Evolutionary conservation across 1,140 invertebrate genomes (phyloP).

Genomic region (Drosophila equinoxialis): DNA sequence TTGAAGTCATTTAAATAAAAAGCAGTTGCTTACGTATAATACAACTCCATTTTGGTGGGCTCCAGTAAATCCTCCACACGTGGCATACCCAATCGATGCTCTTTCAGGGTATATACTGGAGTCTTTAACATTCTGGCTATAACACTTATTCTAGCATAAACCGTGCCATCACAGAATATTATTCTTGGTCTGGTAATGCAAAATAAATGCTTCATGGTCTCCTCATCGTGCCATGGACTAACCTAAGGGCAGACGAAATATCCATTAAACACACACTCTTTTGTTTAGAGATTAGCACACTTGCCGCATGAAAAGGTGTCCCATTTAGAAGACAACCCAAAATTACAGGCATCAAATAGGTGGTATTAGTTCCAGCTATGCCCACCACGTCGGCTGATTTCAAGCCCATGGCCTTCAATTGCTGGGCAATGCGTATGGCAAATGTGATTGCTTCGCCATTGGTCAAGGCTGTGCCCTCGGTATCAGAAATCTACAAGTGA

Average conservation of each 20-base stretch:
- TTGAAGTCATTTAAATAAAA: not conserved
- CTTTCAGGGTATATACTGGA: conserved; percentile 70
- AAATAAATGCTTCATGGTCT: conserved; percentile 75
- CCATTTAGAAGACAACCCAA: conserved; percentile 76
- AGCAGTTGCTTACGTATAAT: conserved; percentile 60
- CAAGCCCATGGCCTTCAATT: conserved; percentile 61
- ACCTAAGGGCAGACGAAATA: not conserved
- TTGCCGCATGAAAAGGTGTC: conserved; percentile 74
- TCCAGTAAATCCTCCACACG: conserved; percentile 74
- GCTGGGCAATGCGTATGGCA: conserved; percentile 75
- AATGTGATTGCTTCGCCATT: conserved; percentile 77
- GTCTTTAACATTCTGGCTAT: conserved; percentile 67
- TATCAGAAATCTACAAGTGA: conserved; percentile 64
- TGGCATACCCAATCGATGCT: conserved; percentile 60
- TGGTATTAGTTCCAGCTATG: conserved; percentile 68
- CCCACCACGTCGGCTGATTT: conserved; percentile 79
- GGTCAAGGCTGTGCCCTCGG: conserved; percentile 75
- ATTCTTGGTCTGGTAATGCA: conserved; percentile 70
- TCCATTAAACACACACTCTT: not conserved
- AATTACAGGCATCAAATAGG: conserved; percentile 75
- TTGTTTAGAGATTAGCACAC: not conserved
- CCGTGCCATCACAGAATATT: conserved; percentile 75
- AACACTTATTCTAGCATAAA: conserved; percentile 57
- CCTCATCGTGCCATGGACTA: conserved; percentile 67
- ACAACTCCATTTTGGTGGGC: conserved; percentile 63